phyloP scores from a whole-genome alignment of 2,113 vertebrate species.

The Oryzias melastigma region DNA sequence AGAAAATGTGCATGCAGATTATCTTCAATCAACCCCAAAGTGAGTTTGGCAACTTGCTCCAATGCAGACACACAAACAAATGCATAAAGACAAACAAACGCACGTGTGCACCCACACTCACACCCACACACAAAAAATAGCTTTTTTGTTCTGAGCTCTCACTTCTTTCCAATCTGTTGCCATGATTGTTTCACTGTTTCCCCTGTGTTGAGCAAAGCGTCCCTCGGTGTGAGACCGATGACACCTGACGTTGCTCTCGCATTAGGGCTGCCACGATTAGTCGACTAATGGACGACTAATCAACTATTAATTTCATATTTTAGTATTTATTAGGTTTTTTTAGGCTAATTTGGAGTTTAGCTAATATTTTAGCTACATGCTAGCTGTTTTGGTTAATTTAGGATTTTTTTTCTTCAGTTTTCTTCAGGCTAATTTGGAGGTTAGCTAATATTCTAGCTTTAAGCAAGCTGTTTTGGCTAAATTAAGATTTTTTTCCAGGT shows the following conservation, averaged over 20 bases:
- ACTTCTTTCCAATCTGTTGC: conserved; percentile 23
- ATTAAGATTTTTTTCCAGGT: too few species aligned
- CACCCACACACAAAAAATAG: conserved; percentile 36
- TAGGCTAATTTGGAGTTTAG: too few species aligned
- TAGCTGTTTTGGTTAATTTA: too few species aligned
- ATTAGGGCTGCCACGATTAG: too few species aligned
- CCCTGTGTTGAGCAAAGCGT: conserved; percentile 15
- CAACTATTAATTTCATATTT: too few species aligned
- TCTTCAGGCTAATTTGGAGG: too few species aligned
- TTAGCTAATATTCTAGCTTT: too few species aligned
- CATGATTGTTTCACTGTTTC: conserved; percentile 19
- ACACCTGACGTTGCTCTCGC: conserved; percentile 40
- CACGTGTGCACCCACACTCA: conserved; percentile 34
- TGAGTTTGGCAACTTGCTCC: conserved; percentile 26
- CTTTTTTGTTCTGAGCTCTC: conserved; percentile 21
- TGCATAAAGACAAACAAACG: conserved; percentile 34
- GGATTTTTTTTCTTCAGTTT: too few species aligned
- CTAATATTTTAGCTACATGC: too few species aligned
- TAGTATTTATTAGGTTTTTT: too few species aligned
- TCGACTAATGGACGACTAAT: too few species aligned
- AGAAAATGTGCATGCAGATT: conserved; percentile 4
- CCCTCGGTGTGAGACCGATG: conserved; percentile 27
- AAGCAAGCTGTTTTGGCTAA: too few species aligned
- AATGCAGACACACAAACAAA: conserved; percentile 17
- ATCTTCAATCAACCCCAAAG: conserved; percentile 25